Evolutionary conservation across 64 coral and sea anemone genomes (phyloP).

Genomic region (Platygyra sinensis): DNA sequence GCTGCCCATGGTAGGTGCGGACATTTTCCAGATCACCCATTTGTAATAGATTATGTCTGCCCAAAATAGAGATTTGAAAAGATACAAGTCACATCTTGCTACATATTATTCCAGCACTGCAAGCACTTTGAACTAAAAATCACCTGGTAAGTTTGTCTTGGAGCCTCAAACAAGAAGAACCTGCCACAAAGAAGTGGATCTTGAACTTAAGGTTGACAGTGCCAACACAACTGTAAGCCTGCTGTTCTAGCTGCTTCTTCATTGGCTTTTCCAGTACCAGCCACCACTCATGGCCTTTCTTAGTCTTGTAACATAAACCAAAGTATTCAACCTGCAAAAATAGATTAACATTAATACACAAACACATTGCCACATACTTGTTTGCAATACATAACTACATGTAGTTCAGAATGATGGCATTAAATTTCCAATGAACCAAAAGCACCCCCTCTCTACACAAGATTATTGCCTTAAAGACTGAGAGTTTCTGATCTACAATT

Average conservation of each 20-base stretch:
- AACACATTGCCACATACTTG: background rate
- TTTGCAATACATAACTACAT: background rate
- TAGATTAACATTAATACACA: background rate
- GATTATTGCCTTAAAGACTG: too few species aligned
- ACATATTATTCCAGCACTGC: too few species aligned
- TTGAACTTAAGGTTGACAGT: slow-evolving; percentile 57
- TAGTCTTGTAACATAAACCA: slow-evolving; percentile 80
- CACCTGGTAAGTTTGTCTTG: slow-evolving; percentile 75
- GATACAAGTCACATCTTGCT: too few species aligned
- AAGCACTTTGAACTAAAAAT: background rate
- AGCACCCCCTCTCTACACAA: too few species aligned
- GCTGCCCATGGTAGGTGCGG: too few species aligned
- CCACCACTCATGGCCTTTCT: slow-evolving; percentile 81
- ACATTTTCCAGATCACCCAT: too few species aligned
- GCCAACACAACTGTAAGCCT: slow-evolving; percentile 43
- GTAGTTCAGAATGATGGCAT: background rate
- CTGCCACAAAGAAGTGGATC: slow-evolving; percentile 79
- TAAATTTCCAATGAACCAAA: too few species aligned
- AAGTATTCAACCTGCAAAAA: slow-evolving; percentile 70
- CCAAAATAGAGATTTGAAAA: too few species aligned
- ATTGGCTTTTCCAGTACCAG: slow-evolving; percentile 76
- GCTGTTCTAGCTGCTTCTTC: slow-evolving; percentile 73
- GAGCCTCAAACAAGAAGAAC: slow-evolving; percentile 47
- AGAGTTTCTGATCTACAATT: too few species aligned
- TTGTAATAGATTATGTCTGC: too few species aligned